phyloP scores from a whole-genome alignment of 2,113 vertebrate species.

The Struthio camelus region DNA sequence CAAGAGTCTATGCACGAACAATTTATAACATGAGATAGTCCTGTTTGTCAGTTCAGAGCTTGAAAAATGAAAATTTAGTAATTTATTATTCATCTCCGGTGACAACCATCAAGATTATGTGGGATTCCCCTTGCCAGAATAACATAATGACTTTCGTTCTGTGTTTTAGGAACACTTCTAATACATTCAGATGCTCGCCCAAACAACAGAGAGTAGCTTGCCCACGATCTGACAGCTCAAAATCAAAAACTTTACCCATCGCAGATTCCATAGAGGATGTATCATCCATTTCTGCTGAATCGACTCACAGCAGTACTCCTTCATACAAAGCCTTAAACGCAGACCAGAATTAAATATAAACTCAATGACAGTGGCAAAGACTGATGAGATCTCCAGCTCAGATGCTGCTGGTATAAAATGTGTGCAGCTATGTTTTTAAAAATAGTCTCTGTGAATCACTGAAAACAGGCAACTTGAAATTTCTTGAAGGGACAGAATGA shows the following conservation, averaged over 20 bases:
- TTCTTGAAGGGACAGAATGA: neutral
- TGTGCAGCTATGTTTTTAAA: neutral
- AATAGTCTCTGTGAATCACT: neutral
- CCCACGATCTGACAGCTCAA: neutral
- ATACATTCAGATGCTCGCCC: fast-evolving
- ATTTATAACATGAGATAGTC: neutral
- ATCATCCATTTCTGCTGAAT: neutral
- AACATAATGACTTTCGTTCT: neutral
- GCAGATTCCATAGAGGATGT: neutral
- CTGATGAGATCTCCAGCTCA: neutral
- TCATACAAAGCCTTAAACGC: neutral
- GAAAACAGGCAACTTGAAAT: neutral
- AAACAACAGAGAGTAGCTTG: neutral
- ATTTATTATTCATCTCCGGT: neutral
- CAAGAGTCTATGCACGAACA: neutral
- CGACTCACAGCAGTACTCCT: neutral
- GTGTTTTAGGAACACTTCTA: neutral
- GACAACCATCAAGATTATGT: neutral
- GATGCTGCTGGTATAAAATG: neutral
- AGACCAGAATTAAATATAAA: neutral
- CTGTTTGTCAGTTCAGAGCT: neutral
- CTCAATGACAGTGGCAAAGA: neutral
- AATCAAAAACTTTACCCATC: neutral
- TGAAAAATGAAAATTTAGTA: neutral
- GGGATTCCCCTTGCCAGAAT: neutral